A percentile compares a stretch with the other conserved stretches of the same genome.
Evolutionary conservation across 1,140 invertebrate species (phyloP).

Genomic region (Lethocerus indicus): DNA sequence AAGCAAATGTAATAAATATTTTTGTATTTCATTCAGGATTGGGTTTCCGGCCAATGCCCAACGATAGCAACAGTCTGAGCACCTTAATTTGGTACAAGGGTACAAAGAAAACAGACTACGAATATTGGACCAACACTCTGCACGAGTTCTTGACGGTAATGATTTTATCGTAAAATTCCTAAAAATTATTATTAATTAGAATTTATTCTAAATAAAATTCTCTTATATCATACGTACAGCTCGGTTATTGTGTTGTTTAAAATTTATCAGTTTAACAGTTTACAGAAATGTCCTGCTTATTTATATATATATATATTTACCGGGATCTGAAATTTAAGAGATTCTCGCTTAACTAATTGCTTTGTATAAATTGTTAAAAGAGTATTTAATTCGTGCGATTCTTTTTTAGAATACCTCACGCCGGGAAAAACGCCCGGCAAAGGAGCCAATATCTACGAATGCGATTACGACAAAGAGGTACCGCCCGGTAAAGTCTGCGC

Average conservation of each 20-base stretch:
- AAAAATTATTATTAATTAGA: no score
- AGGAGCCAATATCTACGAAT: slow-evolving; percentile 46
- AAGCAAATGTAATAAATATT: no score
- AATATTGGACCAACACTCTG: slow-evolving; percentile 57
- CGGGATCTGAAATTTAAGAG: not conserved
- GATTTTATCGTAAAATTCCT: not conserved
- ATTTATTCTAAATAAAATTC: not conserved
- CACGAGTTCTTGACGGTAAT: slow-evolving; percentile 55
- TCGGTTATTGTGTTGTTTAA: not conserved
- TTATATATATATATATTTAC: not conserved
- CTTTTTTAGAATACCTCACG: slow-evolving; percentile 40
- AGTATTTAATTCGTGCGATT: not conserved
- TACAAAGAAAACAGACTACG: slow-evolving; percentile 49
- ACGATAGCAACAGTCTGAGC: slow-evolving; percentile 65
- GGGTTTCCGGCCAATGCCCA: slow-evolving; percentile 79
- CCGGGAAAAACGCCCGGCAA: slow-evolving; percentile 43
- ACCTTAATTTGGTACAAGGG: slow-evolving; percentile 86
- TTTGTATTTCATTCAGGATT: slow-evolving; percentile 54
- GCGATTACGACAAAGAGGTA: slow-evolving; percentile 39
- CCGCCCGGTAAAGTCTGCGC: slow-evolving; percentile 49
- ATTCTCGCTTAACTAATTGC: not conserved
- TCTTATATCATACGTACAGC: not conserved
- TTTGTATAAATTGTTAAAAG: not conserved
- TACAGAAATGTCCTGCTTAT: not conserved
- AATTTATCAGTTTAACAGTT: not conserved